Evolutionary conservation across 92 coral and sea anemone genomes (phyloP).

Genomic region (Palythoa caribaeorum): DNA sequence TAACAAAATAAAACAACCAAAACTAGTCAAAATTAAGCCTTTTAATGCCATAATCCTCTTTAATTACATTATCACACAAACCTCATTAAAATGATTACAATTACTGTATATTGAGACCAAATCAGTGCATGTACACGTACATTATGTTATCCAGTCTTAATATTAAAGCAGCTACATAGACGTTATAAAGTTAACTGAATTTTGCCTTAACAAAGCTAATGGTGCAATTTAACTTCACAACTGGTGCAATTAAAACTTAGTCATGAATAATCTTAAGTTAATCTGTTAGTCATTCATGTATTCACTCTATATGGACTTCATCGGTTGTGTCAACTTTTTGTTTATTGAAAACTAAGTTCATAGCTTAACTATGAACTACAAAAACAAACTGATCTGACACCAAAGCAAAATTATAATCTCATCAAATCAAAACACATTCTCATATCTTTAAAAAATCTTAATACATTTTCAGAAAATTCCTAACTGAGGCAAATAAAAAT

Average conservation of each 20-base stretch:
- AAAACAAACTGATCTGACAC: no score
- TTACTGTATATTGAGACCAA: neutral
- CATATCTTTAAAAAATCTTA: no score
- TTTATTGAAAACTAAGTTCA: no score
- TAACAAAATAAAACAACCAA: conserved; percentile 21
- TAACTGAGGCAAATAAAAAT: no score
- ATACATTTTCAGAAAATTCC: no score
- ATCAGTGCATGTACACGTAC: neutral
- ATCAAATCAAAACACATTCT: no score
- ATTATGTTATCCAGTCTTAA: neutral
- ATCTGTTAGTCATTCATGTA: neutral
- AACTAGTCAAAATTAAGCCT: conserved; percentile 62
- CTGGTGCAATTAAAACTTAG: neutral
- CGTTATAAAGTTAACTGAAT: neutral
- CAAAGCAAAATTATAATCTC: no score
- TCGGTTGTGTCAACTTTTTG: neutral
- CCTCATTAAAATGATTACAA: conserved; percentile 3
- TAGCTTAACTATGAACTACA: no score
- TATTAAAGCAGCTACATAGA: conserved; percentile 10
- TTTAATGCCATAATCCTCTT: conserved; percentile 43
- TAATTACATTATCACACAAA: conserved; percentile 15
- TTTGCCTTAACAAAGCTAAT: neutral
- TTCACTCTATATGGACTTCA: neutral
- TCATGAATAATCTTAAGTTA: neutral
- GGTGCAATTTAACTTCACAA: conserved; percentile 22